Evolutionary conservation across 2,888 invertebrate species (phyloP), one percentile per base, ranked within the genome.

Genomic region (Uloborus plumipes): DNA sequence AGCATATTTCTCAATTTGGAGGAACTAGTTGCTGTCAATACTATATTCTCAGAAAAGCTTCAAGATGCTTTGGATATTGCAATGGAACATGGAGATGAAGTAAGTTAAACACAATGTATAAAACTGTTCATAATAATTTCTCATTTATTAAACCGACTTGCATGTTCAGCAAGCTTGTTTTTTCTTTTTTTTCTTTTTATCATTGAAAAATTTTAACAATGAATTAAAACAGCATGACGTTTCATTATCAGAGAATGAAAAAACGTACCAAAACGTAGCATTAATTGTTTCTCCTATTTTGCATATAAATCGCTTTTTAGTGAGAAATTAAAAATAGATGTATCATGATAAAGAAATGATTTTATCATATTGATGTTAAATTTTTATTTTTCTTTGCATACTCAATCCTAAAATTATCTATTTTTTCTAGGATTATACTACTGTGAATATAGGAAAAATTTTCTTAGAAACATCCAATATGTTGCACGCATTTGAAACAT

Each of bases 401-500:
- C 1, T 6, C 55, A 55, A 0, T 4, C 18, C 55, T 55, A 55
- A 18, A 55, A n/a, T 26, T 69, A 18, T 39, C n/a, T 31, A 26
- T 51, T 51, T 22, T 31, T 75, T 82, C 7, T 87, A 89, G 88
- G 97, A 97, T 89, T 91, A 96, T 84, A 90, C 94, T 85, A 95
- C 94, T 61, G 95, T 97, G 50, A 95, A 96, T 89, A 94, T 97
- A 85, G 98, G 97, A 1, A 94, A 94, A 89, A 92, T 97, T 86
- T 94, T 98, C 88, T 90, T 97, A 86, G 96, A 97, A 88, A 95
- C 96, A 51, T 87, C 89, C 13, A 94, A 95, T 83, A 97, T 98
- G 97, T 91, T 98, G 87, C 94, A 96, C 88, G 96, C 95, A 53
- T 98, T 98, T 89, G 97, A 98, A 90, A 95, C 94, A 72, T 98